Conservation (phyloP, 2,888 invertebrate genomes). For the Rhamphomyia laevipes region DNA sequence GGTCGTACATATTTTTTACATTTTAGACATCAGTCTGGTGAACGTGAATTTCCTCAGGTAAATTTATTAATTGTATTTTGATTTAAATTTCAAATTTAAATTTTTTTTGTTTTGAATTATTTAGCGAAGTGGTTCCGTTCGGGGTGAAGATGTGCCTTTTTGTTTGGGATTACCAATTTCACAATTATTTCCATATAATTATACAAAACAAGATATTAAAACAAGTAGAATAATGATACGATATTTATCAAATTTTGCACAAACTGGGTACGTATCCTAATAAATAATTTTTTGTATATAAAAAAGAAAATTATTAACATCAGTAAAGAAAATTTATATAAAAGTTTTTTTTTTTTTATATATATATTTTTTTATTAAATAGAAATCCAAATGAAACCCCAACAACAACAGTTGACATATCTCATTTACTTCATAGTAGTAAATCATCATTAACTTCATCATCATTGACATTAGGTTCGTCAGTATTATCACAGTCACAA, state of each 20-base stretch:
- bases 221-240: constrained; percentile 69
- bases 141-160: constrained; percentile 79
- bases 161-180: constrained; percentile 68
- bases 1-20: constrained; percentile 79
- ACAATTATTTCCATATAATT: constrained; percentile 62
- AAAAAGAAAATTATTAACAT: neutral
- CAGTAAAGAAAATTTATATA: neutral
- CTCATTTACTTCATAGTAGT: constrained; percentile 12
- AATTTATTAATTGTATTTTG: neutral
- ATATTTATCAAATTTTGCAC: constrained; percentile 78
- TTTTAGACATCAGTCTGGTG: constrained; percentile 74
- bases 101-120: neutral
- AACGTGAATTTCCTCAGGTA: constrained; percentile 68
- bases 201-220: constrained; percentile 62
- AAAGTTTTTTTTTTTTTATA: neutral
- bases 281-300: neutral
- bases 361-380: neutral
- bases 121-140: constrained; percentile 67
- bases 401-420: constrained; percentile 23
- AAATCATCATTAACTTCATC: constrained; percentile 9
- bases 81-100: neutral
- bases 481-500: neutral
- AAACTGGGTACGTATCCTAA: constrained; percentile 57
- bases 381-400: constrained; percentile 21
- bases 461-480: constrained; percentile 5